These are phyloP conservation scores for Nanorana parkeri DNA, from an alignment of 2,113 vertebrate genomes.

Conservation along the genomic window DNA sequence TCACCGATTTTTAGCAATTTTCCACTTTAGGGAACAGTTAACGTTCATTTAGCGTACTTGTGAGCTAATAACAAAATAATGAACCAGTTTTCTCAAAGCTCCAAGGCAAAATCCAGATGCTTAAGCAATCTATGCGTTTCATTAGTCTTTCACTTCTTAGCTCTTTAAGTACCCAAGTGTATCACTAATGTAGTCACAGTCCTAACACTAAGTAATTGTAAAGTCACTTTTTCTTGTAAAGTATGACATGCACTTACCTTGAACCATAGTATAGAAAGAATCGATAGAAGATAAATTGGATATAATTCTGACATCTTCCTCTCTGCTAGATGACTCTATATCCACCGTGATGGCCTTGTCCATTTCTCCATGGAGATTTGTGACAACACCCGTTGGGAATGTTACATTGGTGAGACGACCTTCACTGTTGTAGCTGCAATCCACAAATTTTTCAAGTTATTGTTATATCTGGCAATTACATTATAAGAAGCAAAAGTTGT, in stretches of 20 bases:
- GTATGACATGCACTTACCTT: constrained; percentile 77
- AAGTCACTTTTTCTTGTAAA: constrained; percentile 1
- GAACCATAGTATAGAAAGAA: constrained; percentile 93
- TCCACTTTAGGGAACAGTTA: not conserved
- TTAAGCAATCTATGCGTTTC: not conserved
- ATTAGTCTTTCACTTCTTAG: not conserved
- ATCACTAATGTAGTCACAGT: not conserved
- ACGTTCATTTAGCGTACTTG: not conserved
- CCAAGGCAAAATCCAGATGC: not conserved
- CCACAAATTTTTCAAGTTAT: constrained; percentile 43
- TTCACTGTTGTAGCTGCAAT: constrained; percentile 91
- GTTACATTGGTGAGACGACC: constrained; percentile 96
- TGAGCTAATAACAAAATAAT: not conserved
- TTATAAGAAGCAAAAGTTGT: not conserved
- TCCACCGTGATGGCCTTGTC: constrained; percentile 90
- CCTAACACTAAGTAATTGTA: not conserved
- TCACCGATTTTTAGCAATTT: not conserved
- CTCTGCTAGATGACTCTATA: constrained; percentile 88
- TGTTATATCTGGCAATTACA: not conserved
- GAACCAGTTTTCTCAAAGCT: not conserved
- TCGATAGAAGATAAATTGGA: constrained; percentile 91
- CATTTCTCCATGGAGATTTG: constrained; percentile 91
- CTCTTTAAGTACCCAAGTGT: not conserved
- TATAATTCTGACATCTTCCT: constrained; percentile 93
- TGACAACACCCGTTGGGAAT: constrained; percentile 94